These are phyloP conservation scores for Halocynthia aurantium DNA, from an alignment of 23 tunicate species.

Conservation along the genomic window DNA sequence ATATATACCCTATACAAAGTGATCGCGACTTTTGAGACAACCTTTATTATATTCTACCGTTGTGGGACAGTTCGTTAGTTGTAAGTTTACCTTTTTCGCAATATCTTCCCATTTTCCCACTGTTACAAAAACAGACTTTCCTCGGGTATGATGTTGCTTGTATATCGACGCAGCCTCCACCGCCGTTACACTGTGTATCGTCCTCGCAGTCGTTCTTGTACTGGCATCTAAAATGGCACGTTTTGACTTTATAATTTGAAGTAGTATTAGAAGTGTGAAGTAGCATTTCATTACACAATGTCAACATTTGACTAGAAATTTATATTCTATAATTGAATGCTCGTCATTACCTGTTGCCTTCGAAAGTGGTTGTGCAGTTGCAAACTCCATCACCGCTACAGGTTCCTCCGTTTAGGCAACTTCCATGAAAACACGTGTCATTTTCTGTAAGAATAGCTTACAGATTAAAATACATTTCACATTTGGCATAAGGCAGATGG, in stretches of 20 bases:
- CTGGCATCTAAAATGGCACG: constrained; percentile 31
- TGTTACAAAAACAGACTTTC: constrained; percentile 48
- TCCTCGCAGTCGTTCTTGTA: constrained; percentile 52
- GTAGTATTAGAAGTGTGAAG: too few species aligned
- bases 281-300: background rate
- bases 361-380: constrained; percentile 38
- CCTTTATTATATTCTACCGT: too few species aligned
- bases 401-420: constrained; percentile 74
- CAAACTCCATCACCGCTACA: constrained; percentile 43
- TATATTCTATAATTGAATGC: too few species aligned
- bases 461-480: too few species aligned
- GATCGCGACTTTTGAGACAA: too few species aligned
- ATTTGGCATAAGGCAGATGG: too few species aligned
- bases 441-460: constrained; percentile 15
- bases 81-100: constrained; percentile 33
- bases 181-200: constrained; percentile 27
- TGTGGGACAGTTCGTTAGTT: too few species aligned
- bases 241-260: background rate
- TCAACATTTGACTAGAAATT: background rate
- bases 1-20: too few species aligned
- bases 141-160: constrained; percentile 24
- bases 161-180: constrained; percentile 37
- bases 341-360: constrained; percentile 43
- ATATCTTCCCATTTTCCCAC: constrained; percentile 53
- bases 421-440: constrained; percentile 41